Conservation (phyloP, 2,797 vertebrate genomes). For the Ciconia nigra region DNA sequence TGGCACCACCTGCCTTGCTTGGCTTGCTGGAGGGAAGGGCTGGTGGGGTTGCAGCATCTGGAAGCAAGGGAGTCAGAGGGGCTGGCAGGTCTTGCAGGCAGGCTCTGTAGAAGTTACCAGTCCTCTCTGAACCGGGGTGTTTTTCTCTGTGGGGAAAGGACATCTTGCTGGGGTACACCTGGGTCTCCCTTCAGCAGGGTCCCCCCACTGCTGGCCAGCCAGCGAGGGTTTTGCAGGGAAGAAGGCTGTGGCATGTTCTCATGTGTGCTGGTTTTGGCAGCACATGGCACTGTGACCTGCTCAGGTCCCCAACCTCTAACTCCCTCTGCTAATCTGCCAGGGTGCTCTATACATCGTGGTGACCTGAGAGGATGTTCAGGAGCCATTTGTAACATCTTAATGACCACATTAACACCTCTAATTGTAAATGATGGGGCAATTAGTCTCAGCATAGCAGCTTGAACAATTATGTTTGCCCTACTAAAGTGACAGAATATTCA, state of each 20-base stretch:
- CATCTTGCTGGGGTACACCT: neutral
- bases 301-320: neutral
- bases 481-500: slow-evolving; percentile 38
- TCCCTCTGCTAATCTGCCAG: neutral
- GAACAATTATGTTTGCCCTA: slow-evolving; percentile 12
- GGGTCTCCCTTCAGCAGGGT: neutral
- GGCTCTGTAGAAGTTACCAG: neutral
- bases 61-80: fast-evolving
- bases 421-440: slow-evolving; percentile 33
- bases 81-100: neutral
- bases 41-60: neutral
- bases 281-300: neutral
- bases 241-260: neutral
- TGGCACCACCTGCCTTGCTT: neutral
- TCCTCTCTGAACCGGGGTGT: fast-evolving
- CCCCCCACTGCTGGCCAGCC: neutral
- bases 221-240: fast-evolving
- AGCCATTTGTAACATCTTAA: neutral
- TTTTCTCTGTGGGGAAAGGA: neutral
- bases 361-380: neutral
- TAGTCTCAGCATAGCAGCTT: slow-evolving; percentile 4
- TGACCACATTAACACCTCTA: slow-evolving; percentile 20
- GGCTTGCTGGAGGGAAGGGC: neutral
- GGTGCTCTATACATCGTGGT: fast-evolving
- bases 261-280: too few species aligned